Conservation (phyloP, 2,888 invertebrate species). For the Lasioglossum villosulum region DNA sequence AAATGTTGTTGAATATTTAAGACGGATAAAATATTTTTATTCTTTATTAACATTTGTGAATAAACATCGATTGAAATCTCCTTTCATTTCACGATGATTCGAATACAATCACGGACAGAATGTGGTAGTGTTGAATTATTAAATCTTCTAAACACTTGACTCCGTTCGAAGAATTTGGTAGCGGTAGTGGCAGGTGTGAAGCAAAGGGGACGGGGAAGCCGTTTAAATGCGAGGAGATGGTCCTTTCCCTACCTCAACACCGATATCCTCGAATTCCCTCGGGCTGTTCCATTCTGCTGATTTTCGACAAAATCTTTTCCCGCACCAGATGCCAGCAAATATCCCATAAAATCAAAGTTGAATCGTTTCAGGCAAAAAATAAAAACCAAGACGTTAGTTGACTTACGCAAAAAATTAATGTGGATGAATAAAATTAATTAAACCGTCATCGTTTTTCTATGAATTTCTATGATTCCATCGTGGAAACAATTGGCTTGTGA, state of each 20-base stretch:
- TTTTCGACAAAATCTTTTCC: neutral
- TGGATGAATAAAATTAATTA: no score
- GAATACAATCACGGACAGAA: neutral
- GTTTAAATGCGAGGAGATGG: constrained; percentile 26
- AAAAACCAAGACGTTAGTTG: neutral
- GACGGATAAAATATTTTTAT: neutral
- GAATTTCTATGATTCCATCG: no score
- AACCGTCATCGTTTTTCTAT: no score
- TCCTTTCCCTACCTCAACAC: constrained; percentile 69
- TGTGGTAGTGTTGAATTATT: neutral
- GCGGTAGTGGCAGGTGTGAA: neutral
- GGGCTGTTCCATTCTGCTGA: constrained; percentile 65
- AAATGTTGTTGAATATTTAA: no score
- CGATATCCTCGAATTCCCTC: constrained; percentile 79
- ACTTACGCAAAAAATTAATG: no score
- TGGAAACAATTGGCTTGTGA: no score
- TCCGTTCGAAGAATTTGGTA: neutral
- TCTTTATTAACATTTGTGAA: neutral
- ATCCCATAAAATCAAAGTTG: neutral
- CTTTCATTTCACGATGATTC: neutral
- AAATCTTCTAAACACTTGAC: neutral
- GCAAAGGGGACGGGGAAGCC: constrained; percentile 2
- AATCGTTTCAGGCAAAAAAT: neutral
- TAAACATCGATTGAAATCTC: no score
- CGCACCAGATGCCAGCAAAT: neutral